phyloP scores from a whole-genome alignment of 2,113 vertebrate genomes.

The Gallinago jamesoni region DNA sequence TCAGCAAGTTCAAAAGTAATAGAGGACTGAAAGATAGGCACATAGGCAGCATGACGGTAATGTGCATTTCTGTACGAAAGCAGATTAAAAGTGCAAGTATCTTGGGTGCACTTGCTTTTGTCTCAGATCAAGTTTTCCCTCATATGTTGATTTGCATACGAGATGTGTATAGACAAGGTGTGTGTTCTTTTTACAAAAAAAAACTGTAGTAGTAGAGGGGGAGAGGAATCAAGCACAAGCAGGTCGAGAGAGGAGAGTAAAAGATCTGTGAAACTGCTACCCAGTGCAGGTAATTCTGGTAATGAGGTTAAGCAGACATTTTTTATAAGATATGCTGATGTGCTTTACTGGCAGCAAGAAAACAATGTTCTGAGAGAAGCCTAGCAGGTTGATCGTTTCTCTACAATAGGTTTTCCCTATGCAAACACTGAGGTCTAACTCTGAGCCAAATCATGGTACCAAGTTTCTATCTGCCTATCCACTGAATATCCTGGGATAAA shows the following conservation, averaged over 20 bases:
- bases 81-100: background rate
- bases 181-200: background rate
- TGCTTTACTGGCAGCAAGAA: background rate
- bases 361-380: background rate
- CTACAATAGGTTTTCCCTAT: background rate
- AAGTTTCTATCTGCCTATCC: background rate
- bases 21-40: background rate
- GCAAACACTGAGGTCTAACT: background rate
- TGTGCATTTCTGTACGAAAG: background rate
- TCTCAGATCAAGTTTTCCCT: background rate
- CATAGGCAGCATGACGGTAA: background rate
- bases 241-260: background rate
- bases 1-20: background rate
- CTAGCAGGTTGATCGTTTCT: background rate
- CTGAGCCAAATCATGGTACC: background rate
- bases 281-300: background rate
- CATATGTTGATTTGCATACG: background rate
- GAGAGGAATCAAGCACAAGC: background rate
- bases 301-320: background rate
- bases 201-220: background rate
- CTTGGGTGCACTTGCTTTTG: background rate
- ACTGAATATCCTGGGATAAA: background rate
- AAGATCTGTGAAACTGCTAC: background rate
- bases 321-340: background rate
- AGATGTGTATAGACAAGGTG: background rate